Conservation (phyloP, 2,797 vertebrate genomes). For the Taenioides sp. region DNA sequence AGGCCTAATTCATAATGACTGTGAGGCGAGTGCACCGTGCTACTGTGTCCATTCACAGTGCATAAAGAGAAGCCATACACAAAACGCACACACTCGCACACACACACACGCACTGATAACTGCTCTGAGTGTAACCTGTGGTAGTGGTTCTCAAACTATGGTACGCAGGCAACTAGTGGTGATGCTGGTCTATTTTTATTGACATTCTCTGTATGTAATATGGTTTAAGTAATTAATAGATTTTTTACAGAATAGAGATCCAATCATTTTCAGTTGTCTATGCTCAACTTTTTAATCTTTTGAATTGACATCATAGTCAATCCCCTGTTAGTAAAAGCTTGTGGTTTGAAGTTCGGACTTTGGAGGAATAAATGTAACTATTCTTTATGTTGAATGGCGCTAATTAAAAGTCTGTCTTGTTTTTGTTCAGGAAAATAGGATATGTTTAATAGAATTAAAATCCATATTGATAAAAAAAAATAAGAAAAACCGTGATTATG, state of each 20-base stretch:
- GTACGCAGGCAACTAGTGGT: neutral
- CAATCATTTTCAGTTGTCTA: too few relatives aligned
- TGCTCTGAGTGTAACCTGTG: slow-evolving; percentile 36
- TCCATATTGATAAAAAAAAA: too few relatives aligned
- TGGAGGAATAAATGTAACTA: too few relatives aligned
- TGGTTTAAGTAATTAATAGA: neutral
- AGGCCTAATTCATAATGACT: slow-evolving; percentile 38
- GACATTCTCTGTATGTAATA: neutral
- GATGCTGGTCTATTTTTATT: neutral
- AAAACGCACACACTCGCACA: slow-evolving; percentile 24
- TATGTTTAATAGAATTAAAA: too few relatives aligned
- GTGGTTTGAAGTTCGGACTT: too few relatives aligned
- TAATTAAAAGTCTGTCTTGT: too few relatives aligned
- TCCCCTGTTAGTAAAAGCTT: too few relatives aligned
- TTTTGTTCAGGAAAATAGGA: too few relatives aligned
- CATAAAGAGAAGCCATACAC: slow-evolving; percentile 31
- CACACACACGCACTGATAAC: slow-evolving; percentile 26
- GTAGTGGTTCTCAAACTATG: slow-evolving; percentile 5
- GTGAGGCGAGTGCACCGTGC: slow-evolving; percentile 44
- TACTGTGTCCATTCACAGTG: slow-evolving; percentile 48
- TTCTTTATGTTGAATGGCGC: too few relatives aligned
- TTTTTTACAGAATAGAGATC: neutral
- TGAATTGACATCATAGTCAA: too few relatives aligned
- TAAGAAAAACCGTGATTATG: too few relatives aligned
- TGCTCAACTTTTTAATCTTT: too few relatives aligned